phyloP scores from a whole-genome alignment of 1,140 invertebrate genomes.

The Ips typographus region DNA sequence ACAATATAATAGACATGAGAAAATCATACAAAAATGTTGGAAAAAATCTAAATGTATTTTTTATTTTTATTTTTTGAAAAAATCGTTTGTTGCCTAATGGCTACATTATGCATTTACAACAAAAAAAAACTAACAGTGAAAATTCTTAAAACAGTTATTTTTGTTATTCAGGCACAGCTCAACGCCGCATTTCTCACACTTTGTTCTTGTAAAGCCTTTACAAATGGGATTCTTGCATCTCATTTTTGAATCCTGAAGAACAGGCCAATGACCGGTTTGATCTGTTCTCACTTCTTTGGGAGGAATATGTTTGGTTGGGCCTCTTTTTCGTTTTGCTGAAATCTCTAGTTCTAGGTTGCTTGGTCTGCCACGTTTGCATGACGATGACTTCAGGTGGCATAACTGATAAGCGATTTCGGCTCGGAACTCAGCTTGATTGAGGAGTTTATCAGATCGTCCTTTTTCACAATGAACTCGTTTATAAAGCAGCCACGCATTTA shows the following conservation, averaged over 20 bases:
- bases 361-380: no score
- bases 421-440: slow-evolving; percentile 32
- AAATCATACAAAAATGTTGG: no score
- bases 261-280: no score
- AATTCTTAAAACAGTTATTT: slow-evolving; percentile 36
- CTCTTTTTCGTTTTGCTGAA: no score
- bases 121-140: slow-evolving; percentile 4
- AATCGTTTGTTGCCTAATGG: slow-evolving; percentile 16
- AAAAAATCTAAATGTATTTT: no score
- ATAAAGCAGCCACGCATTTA: slow-evolving; percentile 36
- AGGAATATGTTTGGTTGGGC: no score
- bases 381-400: no score
- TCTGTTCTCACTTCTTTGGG: no score
- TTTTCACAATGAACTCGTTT: slow-evolving; percentile 21
- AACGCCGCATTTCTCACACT: slow-evolving; percentile 36
- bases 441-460: slow-evolving; percentile 5
- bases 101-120: neutral
- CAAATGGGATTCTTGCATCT: no score
- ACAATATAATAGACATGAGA: no score
- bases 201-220: slow-evolving; percentile 22
- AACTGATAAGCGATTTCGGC: slow-evolving; percentile 26
- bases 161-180: slow-evolving; percentile 36
- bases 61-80: slow-evolving; percentile 1
- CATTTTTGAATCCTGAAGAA: no score
- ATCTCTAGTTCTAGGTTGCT: no score